Conservation (phyloP, 2,888 invertebrate genomes). For the Petrolisthes manimaculis region DNA sequence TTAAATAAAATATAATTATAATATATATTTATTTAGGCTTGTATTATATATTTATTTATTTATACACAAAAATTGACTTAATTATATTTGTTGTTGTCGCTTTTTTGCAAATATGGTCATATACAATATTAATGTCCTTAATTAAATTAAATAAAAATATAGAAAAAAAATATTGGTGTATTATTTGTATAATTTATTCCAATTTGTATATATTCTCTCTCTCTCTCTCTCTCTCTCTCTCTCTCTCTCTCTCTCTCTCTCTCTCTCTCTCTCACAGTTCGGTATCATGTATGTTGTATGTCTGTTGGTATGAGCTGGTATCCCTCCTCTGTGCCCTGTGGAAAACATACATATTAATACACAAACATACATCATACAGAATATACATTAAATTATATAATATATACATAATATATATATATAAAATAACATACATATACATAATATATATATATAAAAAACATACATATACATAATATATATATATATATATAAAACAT, state of each 20-base stretch:
- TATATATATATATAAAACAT: not conserved
- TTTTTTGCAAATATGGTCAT: not conserved
- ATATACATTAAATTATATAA: not conserved
- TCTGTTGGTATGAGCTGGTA: conserved; percentile 43
- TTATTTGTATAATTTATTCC: not conserved
- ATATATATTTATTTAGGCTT: not conserved
- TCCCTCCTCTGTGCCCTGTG: conserved; percentile 55
- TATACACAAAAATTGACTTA: not conserved
- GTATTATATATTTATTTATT: not conserved
- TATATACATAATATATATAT: not conserved
- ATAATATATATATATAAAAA: not conserved
- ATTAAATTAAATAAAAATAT: not conserved
- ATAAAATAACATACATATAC: not conserved
- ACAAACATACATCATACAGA: too few relatives aligned
- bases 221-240: conserved; percentile 23
- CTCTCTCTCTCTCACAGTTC: not conserved
- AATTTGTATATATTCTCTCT: not conserved
- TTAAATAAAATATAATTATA: not conserved
- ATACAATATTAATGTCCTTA: too few relatives aligned
- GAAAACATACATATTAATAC: too few relatives aligned
- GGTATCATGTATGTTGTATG: not conserved
- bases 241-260: conserved; percentile 26
- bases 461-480: too few relatives aligned
- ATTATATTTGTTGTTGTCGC: not conserved
- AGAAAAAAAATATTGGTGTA: not conserved